Conservation (phyloP, 2,797 vertebrate species). For the Amblyraja radiata region DNA sequence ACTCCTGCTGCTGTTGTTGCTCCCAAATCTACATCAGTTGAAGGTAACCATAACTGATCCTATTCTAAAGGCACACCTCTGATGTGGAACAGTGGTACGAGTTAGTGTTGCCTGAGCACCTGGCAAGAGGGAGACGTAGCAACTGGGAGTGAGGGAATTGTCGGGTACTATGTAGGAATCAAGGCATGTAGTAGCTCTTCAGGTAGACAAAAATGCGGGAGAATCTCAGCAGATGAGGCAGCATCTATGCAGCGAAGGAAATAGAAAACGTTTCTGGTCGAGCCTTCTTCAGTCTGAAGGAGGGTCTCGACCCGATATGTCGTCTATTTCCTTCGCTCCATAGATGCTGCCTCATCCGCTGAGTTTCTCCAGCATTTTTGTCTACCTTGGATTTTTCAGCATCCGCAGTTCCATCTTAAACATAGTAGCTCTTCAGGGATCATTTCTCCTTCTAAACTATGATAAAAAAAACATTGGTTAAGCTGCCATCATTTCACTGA, state of each 20-base stretch:
- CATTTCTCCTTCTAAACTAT: not conserved
- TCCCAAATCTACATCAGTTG: too few relatives aligned
- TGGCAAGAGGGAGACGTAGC: not conserved
- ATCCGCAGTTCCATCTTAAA: too few relatives aligned
- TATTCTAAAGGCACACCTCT: not conserved
- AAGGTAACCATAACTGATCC: not conserved
- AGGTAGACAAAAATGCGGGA: not conserved
- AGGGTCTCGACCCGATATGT: too few relatives aligned
- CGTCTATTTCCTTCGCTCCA: too few relatives aligned
- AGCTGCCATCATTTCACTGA: not conserved
- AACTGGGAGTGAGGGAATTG: not conserved
- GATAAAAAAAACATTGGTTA: not conserved
- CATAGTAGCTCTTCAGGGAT: not conserved
- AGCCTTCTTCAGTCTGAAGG: too few relatives aligned
- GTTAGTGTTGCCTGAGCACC: not conserved
- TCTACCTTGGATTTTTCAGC: too few relatives aligned
- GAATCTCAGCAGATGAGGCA: too few relatives aligned
- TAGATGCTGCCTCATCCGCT: too few relatives aligned
- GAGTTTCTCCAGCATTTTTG: too few relatives aligned
- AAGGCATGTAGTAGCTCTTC: not conserved
- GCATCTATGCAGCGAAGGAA: too few relatives aligned
- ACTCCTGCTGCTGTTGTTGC: too few relatives aligned
- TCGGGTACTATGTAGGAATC: not conserved
- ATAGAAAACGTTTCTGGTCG: too few relatives aligned
- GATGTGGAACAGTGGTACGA: not conserved